These are phyloP conservation scores for Crotalus horridus DNA, from an alignment of 2,113 vertebrate species.

Conservation along the genomic window DNA sequence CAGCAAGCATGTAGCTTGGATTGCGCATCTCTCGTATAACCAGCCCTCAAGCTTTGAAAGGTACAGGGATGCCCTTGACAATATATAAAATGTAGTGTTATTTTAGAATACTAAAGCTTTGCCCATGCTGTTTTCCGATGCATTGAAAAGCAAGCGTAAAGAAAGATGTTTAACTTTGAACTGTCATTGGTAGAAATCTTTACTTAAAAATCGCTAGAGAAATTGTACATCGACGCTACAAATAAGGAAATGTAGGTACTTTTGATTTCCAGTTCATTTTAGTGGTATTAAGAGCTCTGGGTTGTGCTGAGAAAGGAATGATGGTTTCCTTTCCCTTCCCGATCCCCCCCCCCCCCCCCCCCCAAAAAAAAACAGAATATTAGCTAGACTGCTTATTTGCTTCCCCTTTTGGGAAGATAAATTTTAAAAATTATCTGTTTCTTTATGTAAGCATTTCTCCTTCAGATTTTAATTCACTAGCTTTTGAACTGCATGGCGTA, in stretches of 20 bases:
- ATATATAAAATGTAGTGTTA: not conserved
- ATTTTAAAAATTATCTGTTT: slow-evolving; percentile 23
- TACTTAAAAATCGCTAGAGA: not conserved
- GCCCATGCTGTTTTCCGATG: not conserved
- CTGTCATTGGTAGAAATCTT: not conserved
- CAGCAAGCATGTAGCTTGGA: not conserved
- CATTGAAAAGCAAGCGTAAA: not conserved
- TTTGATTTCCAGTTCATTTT: not conserved
- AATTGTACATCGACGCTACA: too few relatives aligned
- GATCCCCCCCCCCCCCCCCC: too few relatives aligned
- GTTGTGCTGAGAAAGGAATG: not conserved
- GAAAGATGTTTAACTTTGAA: not conserved
- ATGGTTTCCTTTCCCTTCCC: not conserved
- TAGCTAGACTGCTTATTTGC: not conserved
- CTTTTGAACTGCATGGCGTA: slow-evolving; percentile 34
- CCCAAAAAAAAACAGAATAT: not conserved
- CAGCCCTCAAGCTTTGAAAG: not conserved
- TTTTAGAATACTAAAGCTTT: not conserved
- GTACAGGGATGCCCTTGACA: not conserved
- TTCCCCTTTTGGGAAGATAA: not conserved
- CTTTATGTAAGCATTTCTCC: slow-evolving; percentile 10
- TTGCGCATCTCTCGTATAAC: not conserved
- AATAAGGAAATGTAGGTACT: not conserved
- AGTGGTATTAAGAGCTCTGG: not conserved
- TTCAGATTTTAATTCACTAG: not conserved